Percentiles rank a stretch among this genome's conserved stretches.
Conservation (phyloP, 2,113 vertebrate genomes). For the Triplophysa tibetana region DNA sequence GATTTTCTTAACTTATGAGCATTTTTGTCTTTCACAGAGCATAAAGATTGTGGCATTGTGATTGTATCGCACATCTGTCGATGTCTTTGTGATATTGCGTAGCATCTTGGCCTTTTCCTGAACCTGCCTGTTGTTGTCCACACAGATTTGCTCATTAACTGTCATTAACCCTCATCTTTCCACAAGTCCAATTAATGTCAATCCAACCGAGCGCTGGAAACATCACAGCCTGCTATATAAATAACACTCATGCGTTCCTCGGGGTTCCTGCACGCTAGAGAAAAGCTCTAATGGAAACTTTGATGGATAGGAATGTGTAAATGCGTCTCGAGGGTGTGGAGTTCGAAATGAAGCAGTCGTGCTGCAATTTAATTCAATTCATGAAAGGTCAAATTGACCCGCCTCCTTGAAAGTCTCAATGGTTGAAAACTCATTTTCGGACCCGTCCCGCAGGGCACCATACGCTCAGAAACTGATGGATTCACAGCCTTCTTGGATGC, state of each 20-base stretch:
- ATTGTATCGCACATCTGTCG: background rate
- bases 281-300: background rate
- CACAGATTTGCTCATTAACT: background rate
- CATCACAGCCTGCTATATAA: background rate
- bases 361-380: background rate
- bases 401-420: too few species aligned
- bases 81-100: background rate
- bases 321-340: background rate
- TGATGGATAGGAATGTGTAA: background rate
- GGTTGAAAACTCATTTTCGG: too few species aligned
- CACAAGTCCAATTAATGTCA: background rate
- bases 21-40: too few species aligned
- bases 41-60: too few species aligned
- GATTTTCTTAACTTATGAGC: too few species aligned
- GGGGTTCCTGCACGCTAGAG: background rate
- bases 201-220: background rate
- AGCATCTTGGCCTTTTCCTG: background rate
- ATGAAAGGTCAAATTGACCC: too few species aligned
- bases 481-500: too few species aligned
- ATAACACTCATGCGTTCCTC: background rate
- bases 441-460: background rate
- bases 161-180: conserved; percentile 2
- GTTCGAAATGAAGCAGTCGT: background rate
- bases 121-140: background rate
- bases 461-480: background rate